Base-by-base conservation (phyloP, 1,140 invertebrate species). In the Macrotrachela quadricornifera region DNA sequence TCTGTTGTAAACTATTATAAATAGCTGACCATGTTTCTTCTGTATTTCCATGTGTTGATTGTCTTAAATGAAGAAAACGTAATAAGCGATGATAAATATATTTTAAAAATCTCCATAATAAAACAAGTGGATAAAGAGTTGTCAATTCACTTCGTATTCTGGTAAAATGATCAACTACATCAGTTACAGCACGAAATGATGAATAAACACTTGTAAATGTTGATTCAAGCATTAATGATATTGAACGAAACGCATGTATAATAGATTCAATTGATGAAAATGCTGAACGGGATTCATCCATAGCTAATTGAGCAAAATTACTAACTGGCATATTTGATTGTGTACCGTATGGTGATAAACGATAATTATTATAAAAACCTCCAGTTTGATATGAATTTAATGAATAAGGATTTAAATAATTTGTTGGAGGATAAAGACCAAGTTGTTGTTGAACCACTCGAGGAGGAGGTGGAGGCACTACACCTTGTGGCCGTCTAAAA, bases 171-270 rank as follows among this genome's bases (percentile, higher is more conserved):
- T 95, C 86, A 38, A 87, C 87, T 1, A 95, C 87, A 49, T 85
- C 85, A 39, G 95, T 71, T 58, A 95, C 83, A 44, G 90, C 88
- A 62, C 83, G 74, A 66, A 95, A 95, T 9, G 88, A 92, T 67
- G 80, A 90, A 13, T 87, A 84, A 59, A 95, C 76, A 16, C 90
- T 87, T 68, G 83, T 80, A 65, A 87, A 91, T 55, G 88, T 92
- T 14, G 86, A 92, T 62, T 94, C 90, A 37, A 95, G 68, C 83
- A 96, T 91, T 76, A 90, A 86, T 18, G 85, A 84, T 11, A 96
- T 77, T 46, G 88, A 88, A 21, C 80, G 80, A 63, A 92, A 84
- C 16, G 88, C 84, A 55, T 80, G 77, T 0, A 95, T 83, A 54
- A 95, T 73, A 54, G 83, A 82, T 71, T 94, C 85, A 59, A 96